Conservation (phyloP, 2,888 invertebrate species). For the Panorpa germanica region DNA sequence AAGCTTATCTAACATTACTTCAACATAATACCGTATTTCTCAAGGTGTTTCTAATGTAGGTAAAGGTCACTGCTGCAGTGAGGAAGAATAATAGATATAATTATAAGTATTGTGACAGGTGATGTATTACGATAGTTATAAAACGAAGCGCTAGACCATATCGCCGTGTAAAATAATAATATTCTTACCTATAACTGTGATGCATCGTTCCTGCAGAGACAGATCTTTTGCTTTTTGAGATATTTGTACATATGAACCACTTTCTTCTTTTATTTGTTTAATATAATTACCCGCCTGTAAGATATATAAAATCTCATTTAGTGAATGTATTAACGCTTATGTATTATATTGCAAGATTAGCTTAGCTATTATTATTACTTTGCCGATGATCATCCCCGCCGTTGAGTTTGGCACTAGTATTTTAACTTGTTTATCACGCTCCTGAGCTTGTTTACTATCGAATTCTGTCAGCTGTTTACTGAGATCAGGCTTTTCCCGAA, state of each 20-base stretch:
- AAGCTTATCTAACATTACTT: no score
- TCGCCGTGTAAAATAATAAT: conserved; percentile 5
- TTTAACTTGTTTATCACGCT: conserved; percentile 88
- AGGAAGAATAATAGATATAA: no score
- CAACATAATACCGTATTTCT: no score
- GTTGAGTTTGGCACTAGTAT: conserved; percentile 92
- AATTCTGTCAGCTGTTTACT: conserved; percentile 66
- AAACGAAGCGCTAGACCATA: no score
- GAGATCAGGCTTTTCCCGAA: conserved; percentile 84
- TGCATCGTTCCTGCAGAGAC: conserved; percentile 81
- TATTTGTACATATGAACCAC: conserved; percentile 89
- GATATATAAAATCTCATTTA: no score
- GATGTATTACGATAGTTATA: no score
- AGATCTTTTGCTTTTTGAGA: conserved; percentile 93
- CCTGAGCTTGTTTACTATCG: conserved; percentile 68
- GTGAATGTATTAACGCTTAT: no score
- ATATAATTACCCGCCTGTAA: conserved; percentile 92
- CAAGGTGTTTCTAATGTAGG: no score
- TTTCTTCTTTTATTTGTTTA: conserved; percentile 87
- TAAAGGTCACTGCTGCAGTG: no score
- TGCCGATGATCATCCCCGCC: conserved; percentile 95
- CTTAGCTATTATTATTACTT: no score
- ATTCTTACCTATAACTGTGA: conserved; percentile 72
- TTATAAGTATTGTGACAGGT: no score
- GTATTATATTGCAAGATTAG: no score